These are phyloP conservation scores for Chrysomallon squamiferum DNA, from an alignment of 1,140 invertebrate species.

Conservation along the genomic window DNA sequence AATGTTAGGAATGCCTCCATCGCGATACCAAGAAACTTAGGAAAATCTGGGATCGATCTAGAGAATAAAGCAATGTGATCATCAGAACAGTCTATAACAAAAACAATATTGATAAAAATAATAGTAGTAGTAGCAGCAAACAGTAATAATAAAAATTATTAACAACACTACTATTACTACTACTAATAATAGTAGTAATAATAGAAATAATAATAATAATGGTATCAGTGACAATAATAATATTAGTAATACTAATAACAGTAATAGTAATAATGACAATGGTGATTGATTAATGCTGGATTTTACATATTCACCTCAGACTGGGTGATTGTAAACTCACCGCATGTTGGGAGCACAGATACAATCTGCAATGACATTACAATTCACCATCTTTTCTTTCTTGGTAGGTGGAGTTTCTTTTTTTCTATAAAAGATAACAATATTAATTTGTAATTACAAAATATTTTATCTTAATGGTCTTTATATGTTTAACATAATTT, in stretches of 20 bases:
- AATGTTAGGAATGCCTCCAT: constrained; percentile 76
- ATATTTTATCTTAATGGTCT: neutral
- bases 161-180: too few relatives aligned
- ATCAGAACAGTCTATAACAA: neutral
- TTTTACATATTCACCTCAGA: too few relatives aligned
- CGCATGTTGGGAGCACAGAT: constrained; percentile 70
- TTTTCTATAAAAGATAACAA: constrained; percentile 56
- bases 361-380: constrained; percentile 73
- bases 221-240: too few relatives aligned
- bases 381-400: constrained; percentile 77
- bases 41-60: constrained; percentile 68
- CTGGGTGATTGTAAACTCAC: constrained; percentile 44
- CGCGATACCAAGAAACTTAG: constrained; percentile 73
- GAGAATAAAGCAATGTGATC: neutral
- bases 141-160: too few relatives aligned
- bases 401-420: constrained; percentile 68
- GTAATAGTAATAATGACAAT: too few relatives aligned
- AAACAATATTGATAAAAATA: neutral
- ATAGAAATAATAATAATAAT: too few relatives aligned
- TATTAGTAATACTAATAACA: too few relatives aligned
- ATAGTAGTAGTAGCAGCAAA: too few relatives aligned
- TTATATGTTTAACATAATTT: neutral
- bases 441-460: neutral
- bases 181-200: too few relatives aligned
- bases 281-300: too few relatives aligned